Conservation (phyloP, 1,140 invertebrate species). For the Potamilus streckersoni region DNA sequence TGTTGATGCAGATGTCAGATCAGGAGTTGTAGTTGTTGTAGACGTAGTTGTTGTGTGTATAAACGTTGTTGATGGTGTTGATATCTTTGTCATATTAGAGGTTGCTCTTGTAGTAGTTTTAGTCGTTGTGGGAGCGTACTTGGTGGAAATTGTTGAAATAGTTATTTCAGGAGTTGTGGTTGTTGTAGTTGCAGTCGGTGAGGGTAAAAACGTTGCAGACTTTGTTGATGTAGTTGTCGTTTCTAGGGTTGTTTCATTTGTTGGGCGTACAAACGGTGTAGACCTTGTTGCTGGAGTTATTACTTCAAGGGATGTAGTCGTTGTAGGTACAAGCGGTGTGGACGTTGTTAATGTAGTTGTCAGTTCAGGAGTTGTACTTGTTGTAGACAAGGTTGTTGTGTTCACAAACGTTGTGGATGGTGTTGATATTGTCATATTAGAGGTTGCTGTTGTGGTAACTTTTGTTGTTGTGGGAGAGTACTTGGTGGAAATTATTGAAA, state of each 20-base stretch:
- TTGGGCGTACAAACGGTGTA: neutral
- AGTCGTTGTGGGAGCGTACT: neutral
- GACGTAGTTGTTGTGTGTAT: slow-evolving; percentile 1
- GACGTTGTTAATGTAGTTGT: slow-evolving; percentile 3
- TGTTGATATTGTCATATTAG: neutral
- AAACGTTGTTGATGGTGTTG: slow-evolving; percentile 2
- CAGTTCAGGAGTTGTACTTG: slow-evolving; percentile 6
- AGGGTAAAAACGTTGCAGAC: neutral
- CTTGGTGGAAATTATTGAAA: neutral
- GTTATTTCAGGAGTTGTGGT: neutral
- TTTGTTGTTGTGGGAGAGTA: neutral
- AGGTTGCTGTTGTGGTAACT: neutral
- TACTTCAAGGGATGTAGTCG: slow-evolving; percentile 2
- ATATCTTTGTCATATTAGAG: neutral
- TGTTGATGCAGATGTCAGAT: slow-evolving; percentile 1
- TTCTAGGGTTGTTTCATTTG: neutral
- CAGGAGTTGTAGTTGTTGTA: neutral
- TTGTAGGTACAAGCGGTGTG: neutral
- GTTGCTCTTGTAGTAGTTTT: slow-evolving; percentile 6
- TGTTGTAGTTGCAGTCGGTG: slow-evolving; percentile 8
- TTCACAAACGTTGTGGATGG: neutral
- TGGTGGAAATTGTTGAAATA: neutral
- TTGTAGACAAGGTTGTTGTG: slow-evolving; percentile 1
- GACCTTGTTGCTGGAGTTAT: slow-evolving; percentile 3
- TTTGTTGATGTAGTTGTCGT: slow-evolving; percentile 4